Percentiles rank a stretch among this genome's conserved stretches.
Conservation (phyloP, 2,888 invertebrate genomes). For the Machimus rusticus region DNA sequence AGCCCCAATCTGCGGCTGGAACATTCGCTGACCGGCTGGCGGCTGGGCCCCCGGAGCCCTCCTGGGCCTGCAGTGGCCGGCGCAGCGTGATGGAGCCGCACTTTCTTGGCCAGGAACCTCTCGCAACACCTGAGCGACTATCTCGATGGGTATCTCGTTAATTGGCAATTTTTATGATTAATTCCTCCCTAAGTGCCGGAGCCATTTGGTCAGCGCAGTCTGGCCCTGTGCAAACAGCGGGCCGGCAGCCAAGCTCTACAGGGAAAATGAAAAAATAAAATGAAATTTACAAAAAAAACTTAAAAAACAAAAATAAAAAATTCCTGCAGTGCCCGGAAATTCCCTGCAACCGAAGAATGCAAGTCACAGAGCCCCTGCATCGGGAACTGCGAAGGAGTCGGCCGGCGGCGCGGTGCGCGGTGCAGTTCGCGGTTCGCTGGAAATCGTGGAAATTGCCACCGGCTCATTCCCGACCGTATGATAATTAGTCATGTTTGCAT, state of each 20-base stretch:
- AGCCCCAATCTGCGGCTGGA: neutral
- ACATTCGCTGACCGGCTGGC: neutral
- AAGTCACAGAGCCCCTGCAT: neutral
- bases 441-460: conserved; percentile 12
- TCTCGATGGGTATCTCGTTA: conserved; percentile 27
- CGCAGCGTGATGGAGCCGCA: neutral
- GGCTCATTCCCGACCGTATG: neutral
- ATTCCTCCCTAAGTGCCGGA: conserved; percentile 12
- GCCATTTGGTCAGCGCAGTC: conserved; percentile 11
- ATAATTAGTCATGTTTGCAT: conserved; percentile 35
- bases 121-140: conserved; percentile 27
- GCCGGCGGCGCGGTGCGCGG: no score
- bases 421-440: conserved; percentile 1
- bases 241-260: neutral
- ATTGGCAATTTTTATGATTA: conserved; percentile 38
- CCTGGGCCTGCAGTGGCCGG: neutral
- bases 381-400: neutral
- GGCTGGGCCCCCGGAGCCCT: no score
- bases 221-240: neutral
- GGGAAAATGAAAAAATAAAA: neutral
- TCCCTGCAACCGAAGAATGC: neutral
- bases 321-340: neutral
- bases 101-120: neutral
- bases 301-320: neutral
- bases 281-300: neutral